phyloP scores from a whole-genome alignment of 1,140 invertebrate species.

The Alviniconcha marisindica region DNA sequence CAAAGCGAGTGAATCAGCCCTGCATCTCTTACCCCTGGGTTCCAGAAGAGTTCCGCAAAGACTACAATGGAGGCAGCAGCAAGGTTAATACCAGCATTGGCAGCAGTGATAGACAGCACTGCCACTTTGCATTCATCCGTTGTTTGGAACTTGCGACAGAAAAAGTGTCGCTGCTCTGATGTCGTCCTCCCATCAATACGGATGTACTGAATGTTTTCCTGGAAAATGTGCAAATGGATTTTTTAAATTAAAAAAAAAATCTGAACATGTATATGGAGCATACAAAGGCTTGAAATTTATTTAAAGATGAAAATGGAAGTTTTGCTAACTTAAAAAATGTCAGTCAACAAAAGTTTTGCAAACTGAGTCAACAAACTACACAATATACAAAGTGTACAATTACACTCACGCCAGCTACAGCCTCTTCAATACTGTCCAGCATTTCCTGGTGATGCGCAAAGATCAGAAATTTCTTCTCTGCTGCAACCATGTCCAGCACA shows the following conservation, averaged over 20 bases:
- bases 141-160: conserved; percentile 86
- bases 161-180: conserved; percentile 64
- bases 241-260: conserved; percentile 76
- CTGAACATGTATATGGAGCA: conserved; percentile 78
- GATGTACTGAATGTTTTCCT: conserved; percentile 66
- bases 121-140: conserved; percentile 83
- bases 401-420: conserved; percentile 38
- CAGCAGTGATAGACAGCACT: conserved; percentile 94
- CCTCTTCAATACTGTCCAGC: conserved; percentile 81
- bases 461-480: conserved; percentile 87
- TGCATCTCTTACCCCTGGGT: conserved; percentile 86
- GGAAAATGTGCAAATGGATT: conserved; percentile 43
- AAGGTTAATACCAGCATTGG: conserved; percentile 88
- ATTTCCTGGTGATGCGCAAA: conserved; percentile 95
- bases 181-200: conserved; percentile 72
- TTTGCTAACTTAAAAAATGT: too few relatives aligned
- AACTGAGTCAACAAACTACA: too few relatives aligned
- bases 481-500: conserved; percentile 70
- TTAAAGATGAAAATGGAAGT: too few relatives aligned
- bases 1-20: too few relatives aligned
- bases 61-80: conserved; percentile 94
- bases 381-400: too few relatives aligned
- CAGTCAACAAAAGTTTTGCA: too few relatives aligned
- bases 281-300: too few relatives aligned
- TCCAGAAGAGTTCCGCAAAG: conserved; percentile 99